phyloP scores from a whole-genome alignment of 2,888 invertebrate genomes.

The Tipula helvola region DNA sequence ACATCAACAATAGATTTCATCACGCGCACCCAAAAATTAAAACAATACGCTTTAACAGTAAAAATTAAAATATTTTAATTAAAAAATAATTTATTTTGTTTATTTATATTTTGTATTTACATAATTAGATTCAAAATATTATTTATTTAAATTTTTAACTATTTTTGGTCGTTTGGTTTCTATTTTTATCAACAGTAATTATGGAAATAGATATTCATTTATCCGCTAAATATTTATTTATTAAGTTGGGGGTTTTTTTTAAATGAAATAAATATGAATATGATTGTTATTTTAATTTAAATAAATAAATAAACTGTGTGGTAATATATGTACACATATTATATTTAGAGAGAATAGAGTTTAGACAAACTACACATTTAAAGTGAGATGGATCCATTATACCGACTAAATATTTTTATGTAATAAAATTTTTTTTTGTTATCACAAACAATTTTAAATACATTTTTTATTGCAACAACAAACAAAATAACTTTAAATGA shows the following conservation, averaged over 20 bases:
- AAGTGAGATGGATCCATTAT: not conserved
- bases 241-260: not conserved
- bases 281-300: not conserved
- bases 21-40: not conserved
- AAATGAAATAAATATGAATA: constrained; percentile 4
- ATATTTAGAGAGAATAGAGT: not conserved
- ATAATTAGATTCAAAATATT: not conserved
- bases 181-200: not conserved
- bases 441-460: not conserved
- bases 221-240: constrained; percentile 4
- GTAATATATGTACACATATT: not conserved
- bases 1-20: not conserved
- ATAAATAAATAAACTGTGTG: not conserved
- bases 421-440: not conserved
- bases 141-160: not conserved
- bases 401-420: not conserved
- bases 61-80: not conserved
- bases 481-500: not conserved
- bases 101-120: not conserved
- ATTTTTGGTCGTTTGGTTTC: not conserved
- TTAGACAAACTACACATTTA: not conserved
- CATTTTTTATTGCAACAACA: not conserved
- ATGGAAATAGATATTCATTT: constrained; percentile 4
- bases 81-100: not conserved
- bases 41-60: not conserved